Base-by-base conservation (phyloP, 2,888 invertebrate genomes). In the Phragmatobia fuliginosa region DNA sequence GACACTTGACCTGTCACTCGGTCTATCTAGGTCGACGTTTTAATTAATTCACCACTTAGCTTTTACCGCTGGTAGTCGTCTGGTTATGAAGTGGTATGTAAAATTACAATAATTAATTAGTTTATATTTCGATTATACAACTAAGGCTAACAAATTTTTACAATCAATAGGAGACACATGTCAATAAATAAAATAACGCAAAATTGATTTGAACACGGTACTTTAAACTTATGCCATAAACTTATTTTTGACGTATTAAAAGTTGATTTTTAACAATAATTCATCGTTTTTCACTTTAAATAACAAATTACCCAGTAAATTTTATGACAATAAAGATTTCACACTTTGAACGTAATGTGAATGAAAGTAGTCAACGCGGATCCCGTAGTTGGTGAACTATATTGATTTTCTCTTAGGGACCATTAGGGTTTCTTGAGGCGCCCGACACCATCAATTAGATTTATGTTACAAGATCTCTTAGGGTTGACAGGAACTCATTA, bases 1-100 rank as follows among this genome's bases (percentile, higher is more conserved):
- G 14, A 6, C 78, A 80, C 84, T 87, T 83, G 85, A 87, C 84
- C 84, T 71, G 66, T 36, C 72, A n/a, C 76, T 69, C 73, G 36
- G 68, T 72, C 75, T 75, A 85, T 84, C 73, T 73, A 56, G 85
- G 83, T 84, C 85, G 77, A 78, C 77, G 78, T 83, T 85, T 85
- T 85, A 87, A 87, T 87, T 83, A 83, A 83, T 75, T 70, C 73
- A 78, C 75, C 78, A 73, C 80, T 78, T 79, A 38, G 76, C 67
- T 69, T 73, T 72, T 74, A 76, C 71, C 67, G 70, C 52, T 25
- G 41, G 31, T 18, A 52, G 14, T 28, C 38, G 8, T 60, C 33
- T 45, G 49, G 33, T 60, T 41, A 52, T 21, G 49, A 61, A 60
- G 25, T 61, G 45, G 28, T 49, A 45, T 60, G 33, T n/a, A 66